phyloP scores from a whole-genome alignment of 1,140 invertebrate genomes.

The Diachasma alloeum region DNA sequence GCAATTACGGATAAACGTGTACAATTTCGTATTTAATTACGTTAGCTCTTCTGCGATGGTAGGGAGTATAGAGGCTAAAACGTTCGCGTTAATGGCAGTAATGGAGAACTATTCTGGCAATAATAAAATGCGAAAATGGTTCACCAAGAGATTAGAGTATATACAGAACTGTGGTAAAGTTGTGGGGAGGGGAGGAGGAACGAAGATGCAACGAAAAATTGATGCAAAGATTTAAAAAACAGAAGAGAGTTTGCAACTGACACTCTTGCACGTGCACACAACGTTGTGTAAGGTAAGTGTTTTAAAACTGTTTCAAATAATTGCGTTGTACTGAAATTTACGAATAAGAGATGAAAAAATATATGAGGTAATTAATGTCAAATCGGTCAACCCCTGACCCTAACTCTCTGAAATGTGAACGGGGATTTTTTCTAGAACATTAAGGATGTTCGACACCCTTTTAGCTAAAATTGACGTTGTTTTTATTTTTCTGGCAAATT shows the following conservation, averaged over 20 bases:
- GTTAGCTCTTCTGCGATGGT: slow-evolving; percentile 22
- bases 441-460: too few relatives aligned
- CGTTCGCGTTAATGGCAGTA: slow-evolving; percentile 54
- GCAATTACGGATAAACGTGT: slow-evolving; percentile 48
- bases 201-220: slow-evolving; percentile 32
- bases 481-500: too few relatives aligned
- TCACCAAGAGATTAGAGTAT: not conserved
- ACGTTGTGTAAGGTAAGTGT: slow-evolving; percentile 33
- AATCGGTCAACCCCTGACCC: too few relatives aligned
- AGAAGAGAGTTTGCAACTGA: not conserved
- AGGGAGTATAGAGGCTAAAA: slow-evolving; percentile 30
- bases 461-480: too few relatives aligned
- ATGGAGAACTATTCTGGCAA: slow-evolving; percentile 46
- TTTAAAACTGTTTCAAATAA: not conserved
- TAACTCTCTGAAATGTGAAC: too few relatives aligned
- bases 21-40: slow-evolving; percentile 61
- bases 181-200: not conserved
- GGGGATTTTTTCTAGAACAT: too few relatives aligned
- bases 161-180: too few relatives aligned
- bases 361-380: too few relatives aligned
- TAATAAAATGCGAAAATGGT: slow-evolving; percentile 53
- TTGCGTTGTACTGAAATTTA: not conserved
- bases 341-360: not conserved
- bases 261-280: slow-evolving; percentile 19
- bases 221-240: not conserved